These are phyloP conservation scores for Danionella cerebrum DNA, from an alignment of 2,113 vertebrate genomes.

Conservation along the genomic window DNA sequence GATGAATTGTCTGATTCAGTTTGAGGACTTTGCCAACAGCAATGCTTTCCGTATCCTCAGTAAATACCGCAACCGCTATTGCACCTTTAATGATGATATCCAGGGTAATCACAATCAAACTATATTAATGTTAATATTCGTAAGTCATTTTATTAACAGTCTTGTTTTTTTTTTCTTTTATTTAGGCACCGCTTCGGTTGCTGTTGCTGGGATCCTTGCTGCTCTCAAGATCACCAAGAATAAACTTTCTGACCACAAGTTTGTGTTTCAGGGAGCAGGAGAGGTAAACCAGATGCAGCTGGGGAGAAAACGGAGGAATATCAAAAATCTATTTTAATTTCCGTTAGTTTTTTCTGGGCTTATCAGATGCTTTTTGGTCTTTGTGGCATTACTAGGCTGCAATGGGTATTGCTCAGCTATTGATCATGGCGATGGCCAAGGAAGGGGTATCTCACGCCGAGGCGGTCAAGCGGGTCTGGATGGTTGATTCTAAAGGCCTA, in stretches of 20 bases:
- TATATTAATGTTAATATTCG: background rate
- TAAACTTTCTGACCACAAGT: slow-evolving; percentile 81
- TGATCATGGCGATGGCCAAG: slow-evolving; percentile 91
- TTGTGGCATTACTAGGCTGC: slow-evolving; percentile 70
- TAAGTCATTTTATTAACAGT: background rate
- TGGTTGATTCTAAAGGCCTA: slow-evolving; percentile 93
- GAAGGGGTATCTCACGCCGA: slow-evolving; percentile 75
- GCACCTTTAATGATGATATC: slow-evolving; percentile 96
- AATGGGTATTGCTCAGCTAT: slow-evolving; percentile 85
- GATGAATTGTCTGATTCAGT: slow-evolving; percentile 93
- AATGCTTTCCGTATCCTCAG: slow-evolving; percentile 92
- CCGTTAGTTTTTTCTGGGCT: background rate
- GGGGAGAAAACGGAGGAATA: background rate
- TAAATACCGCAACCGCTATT: slow-evolving; percentile 88
- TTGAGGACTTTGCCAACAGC: slow-evolving; percentile 95
- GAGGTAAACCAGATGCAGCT: slow-evolving; percentile 67
- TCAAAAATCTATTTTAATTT: background rate
- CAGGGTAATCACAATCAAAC: slow-evolving; percentile 68
- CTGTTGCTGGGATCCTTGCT: slow-evolving; percentile 85
- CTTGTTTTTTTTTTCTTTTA: background rate
- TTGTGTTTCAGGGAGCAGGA: slow-evolving; percentile 96
- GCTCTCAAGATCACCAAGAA: slow-evolving; percentile 88
- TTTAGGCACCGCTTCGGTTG: slow-evolving; percentile 89
- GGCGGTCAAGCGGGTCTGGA: slow-evolving; percentile 87
- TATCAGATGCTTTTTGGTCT: background rate